These are phyloP conservation scores for Stenchaetothrips biformis DNA, from an alignment of 2,888 invertebrate species.

Conservation along the genomic window DNA sequence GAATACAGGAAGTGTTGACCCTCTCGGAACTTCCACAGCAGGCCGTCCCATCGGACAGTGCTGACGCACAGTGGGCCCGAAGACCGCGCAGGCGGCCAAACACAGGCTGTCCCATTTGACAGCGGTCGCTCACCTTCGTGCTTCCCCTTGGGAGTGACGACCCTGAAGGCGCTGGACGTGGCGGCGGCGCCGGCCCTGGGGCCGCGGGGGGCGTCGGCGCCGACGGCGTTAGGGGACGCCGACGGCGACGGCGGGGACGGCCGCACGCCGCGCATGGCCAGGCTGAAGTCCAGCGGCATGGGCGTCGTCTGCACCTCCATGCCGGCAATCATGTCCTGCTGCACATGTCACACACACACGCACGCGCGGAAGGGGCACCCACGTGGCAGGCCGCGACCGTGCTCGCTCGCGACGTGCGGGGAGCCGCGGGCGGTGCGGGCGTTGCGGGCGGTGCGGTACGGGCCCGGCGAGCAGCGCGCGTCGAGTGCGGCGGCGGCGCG, in stretches of 20 bases:
- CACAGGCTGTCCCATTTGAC: background rate
- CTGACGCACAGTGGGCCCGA: too few relatives aligned
- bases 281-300: slow-evolving; percentile 33
- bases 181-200: slow-evolving; percentile 39
- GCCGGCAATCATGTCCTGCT: background rate
- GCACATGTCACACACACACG: background rate
- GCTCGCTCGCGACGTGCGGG: background rate
- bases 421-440: background rate
- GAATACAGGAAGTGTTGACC: too few relatives aligned
- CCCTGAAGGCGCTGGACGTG: slow-evolving; percentile 57
- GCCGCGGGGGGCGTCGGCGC: slow-evolving; percentile 33
- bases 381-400: background rate
- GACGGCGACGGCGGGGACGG: slow-evolving; percentile 32
- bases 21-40: too few relatives aligned
- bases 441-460: background rate
- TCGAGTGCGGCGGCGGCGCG: background rate
- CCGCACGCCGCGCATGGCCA: slow-evolving; percentile 34
- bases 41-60: too few relatives aligned
- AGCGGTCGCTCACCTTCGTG: slow-evolving; percentile 42
- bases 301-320: slow-evolving; percentile 30
- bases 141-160: slow-evolving; percentile 62
- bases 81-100: too few relatives aligned
- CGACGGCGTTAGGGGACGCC: slow-evolving; percentile 26
- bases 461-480: background rate
- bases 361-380: background rate